Base-by-base conservation (phyloP, 2,888 invertebrate genomes). In the Scaptomyza tumidula region DNA sequence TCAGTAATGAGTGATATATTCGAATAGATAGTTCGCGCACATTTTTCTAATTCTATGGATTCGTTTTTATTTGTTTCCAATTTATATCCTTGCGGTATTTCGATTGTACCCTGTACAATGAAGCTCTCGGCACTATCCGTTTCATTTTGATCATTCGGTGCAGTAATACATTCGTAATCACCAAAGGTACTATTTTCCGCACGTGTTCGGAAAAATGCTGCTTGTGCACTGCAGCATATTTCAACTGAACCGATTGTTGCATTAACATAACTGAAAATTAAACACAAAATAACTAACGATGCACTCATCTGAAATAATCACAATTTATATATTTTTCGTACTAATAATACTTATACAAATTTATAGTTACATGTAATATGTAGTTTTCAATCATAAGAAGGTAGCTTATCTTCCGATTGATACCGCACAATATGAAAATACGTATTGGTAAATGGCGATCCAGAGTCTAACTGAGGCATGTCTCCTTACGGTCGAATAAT, bases 251-350 rank as follows among this genome's bases (percentile, higher is more conserved):
- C 49, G 13, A 48, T 48, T 46, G 69, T 76, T 33, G 49, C 59
- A 62, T 70, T 37, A 41, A 48, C 66, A 60, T 53, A 78, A 71
- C 73, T 55, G 27, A 79, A 64, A 69, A 79, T 49, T 24, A 85
- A 63, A 46, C 35, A 72, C 33, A 59, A 37, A 35, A 82, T 31
- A 45, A 24, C 39, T 6, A 65, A 41, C 54, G 29, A 49, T 48
- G 54, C 45, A 69, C 48, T 54, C 81, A 81, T 81, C 58, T 37
- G 67, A 67, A 54, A 55, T 43, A 49, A 66, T 59, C 48, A 57
- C 50, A 41, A 48, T 54, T 45, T 49, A 14, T 35, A 19, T 24
- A 16, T 24, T 48, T 60, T 46, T 14, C 37, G 44, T n/a, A 19
- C 41, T 31, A 6, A 24, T 13, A 10, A n/a, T 6, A 50, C 9